Conservation (phyloP, 37 sponge, comb jelly and placozoan genomes). For the Beroe ovata region DNA sequence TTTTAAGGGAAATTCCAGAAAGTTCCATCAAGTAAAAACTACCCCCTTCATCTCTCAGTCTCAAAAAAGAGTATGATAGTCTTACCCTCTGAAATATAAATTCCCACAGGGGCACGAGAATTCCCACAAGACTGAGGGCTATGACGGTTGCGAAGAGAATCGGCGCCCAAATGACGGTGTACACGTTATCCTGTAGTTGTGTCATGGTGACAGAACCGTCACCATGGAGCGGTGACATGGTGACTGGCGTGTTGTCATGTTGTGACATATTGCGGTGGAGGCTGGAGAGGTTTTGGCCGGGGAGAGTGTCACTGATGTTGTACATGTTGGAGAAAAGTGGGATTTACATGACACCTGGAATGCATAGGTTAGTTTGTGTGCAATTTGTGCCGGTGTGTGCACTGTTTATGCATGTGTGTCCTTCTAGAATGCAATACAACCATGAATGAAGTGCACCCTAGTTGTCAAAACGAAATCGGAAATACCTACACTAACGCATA, state of each 20-base stretch:
- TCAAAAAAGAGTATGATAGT: neutral
- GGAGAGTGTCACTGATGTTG: neutral
- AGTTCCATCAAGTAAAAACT: too few relatives aligned
- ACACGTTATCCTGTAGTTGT: slow-evolving; percentile 41
- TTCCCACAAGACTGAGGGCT: slow-evolving; percentile 64
- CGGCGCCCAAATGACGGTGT: slow-evolving; percentile 62
- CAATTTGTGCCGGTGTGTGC: too few relatives aligned
- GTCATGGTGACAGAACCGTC: neutral
- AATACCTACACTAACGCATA: too few relatives aligned
- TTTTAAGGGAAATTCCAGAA: too few relatives aligned
- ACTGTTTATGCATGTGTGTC: too few relatives aligned
- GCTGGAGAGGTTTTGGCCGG: too few relatives aligned
- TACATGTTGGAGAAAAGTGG: neutral
- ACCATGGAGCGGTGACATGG: neutral
- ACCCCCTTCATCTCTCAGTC: neutral
- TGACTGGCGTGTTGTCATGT: neutral
- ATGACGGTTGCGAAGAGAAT: slow-evolving; percentile 64
- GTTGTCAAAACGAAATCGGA: too few relatives aligned
- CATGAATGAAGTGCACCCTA: too few relatives aligned
- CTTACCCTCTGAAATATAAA: slow-evolving; percentile 53
- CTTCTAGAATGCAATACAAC: too few relatives aligned
- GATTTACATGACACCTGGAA: neutral
- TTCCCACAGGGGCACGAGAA: slow-evolving; percentile 58
- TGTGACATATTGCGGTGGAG: too few relatives aligned
- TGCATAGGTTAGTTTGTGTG: too few relatives aligned